Percentiles rank a stretch among this genome's conserved stretches.
Evolutionary conservation across 37 sponge, comb jelly and placozoan genomes (phyloP).

Genomic region (Chondrosia reniformis): DNA sequence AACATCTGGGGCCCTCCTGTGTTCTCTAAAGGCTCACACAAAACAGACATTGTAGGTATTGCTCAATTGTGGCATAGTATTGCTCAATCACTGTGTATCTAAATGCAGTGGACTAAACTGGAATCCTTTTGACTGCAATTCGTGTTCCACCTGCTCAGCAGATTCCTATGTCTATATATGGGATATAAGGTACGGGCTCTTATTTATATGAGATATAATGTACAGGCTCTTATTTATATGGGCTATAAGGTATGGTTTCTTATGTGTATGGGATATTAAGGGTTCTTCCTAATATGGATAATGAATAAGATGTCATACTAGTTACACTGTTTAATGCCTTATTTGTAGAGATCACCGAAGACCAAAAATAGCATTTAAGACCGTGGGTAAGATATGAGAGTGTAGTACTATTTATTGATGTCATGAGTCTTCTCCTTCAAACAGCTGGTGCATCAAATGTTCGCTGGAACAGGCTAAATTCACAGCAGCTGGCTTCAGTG

Average conservation of each 20-base stretch:
- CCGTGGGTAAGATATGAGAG: not conserved
- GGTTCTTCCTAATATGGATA: not conserved
- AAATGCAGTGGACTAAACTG: conserved; percentile 72
- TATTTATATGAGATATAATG: no score
- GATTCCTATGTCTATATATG: conserved; percentile 83
- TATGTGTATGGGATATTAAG: not conserved
- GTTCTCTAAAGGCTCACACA: conserved; percentile 15
- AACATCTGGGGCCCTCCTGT: not conserved
- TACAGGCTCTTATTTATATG: not conserved
- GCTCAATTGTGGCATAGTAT: not conserved
- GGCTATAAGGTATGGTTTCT: not conserved
- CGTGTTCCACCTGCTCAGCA: conserved; percentile 70
- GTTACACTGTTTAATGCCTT: not conserved
- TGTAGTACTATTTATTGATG: not conserved
- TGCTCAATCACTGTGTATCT: not conserved
- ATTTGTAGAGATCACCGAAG: conserved; percentile 13
- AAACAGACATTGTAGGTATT: conserved; percentile 3
- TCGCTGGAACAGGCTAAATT: conserved; percentile 85
- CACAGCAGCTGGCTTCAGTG: conserved; percentile 77
- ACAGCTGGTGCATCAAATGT: conserved; percentile 87
- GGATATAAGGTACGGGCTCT: conserved; percentile 89
- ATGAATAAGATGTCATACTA: not conserved
- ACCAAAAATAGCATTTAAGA: conserved; percentile 15
- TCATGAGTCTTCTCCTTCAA: no score
- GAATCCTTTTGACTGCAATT: conserved; percentile 59